Conservation (phyloP, 2,797 vertebrate species). For the Ctenopoma kingsleyae region DNA sequence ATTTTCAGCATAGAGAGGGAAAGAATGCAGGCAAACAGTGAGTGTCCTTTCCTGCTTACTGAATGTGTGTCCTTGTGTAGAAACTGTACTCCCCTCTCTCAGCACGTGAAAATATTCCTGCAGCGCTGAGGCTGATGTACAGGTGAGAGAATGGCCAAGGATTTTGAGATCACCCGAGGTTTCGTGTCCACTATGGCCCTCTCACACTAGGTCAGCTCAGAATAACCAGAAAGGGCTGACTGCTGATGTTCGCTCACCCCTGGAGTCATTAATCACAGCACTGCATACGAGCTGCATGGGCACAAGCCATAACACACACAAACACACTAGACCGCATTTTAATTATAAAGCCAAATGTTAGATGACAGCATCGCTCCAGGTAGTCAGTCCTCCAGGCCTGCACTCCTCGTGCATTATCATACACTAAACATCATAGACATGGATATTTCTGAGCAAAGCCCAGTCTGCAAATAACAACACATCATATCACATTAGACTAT, state of each 20-base stretch:
- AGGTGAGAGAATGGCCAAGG: conserved; percentile 73
- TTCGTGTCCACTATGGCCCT: conserved; percentile 65
- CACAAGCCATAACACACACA: conserved; percentile 23
- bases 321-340: conserved; percentile 36
- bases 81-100: conserved; percentile 47
- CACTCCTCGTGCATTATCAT: conserved; percentile 56
- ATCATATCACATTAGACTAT: conserved; percentile 61
- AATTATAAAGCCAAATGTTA: conserved; percentile 73
- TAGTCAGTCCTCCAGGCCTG: conserved; percentile 64
- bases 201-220: conserved; percentile 76
- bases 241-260: conserved; percentile 63
- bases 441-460: conserved; percentile 49
- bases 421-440: conserved; percentile 49
- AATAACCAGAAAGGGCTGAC: conserved; percentile 75
- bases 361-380: conserved; percentile 75
- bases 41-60: conserved; percentile 64
- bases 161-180: conserved; percentile 71
- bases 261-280: conserved; percentile 78
- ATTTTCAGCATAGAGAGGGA: conserved; percentile 32
- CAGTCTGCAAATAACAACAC: conserved; percentile 59
- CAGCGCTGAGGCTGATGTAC: conserved; percentile 57
- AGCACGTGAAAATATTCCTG: conserved; percentile 51
- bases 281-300: conserved; percentile 55
- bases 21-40: conserved; percentile 42
- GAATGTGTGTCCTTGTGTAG: conserved; percentile 72